phyloP scores from a whole-genome alignment of 2,113 vertebrate species.

The Podarcis muralis region DNA sequence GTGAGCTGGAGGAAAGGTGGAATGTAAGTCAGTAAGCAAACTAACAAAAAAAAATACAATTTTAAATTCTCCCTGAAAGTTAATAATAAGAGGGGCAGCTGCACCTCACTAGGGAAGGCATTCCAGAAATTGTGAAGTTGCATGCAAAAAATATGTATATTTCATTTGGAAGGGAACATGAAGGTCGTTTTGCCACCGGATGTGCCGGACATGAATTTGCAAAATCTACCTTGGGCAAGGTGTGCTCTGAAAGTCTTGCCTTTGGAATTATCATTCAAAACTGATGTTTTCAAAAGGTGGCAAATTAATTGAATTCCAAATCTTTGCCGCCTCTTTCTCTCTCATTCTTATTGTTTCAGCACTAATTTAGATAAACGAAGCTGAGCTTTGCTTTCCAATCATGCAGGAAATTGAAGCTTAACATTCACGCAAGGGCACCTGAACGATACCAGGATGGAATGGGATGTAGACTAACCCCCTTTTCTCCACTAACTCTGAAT shows the following conservation, averaged over 20 bases:
- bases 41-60: too few species aligned
- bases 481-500: too few species aligned
- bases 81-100: too few species aligned
- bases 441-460: background rate
- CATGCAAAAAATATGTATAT: too few species aligned
- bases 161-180: too few species aligned
- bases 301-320: constrained; percentile 5
- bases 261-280: background rate
- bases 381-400: constrained; percentile 9
- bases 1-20: too few species aligned
- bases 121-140: too few species aligned
- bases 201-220: too few species aligned
- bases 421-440: background rate
- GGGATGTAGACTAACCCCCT: background rate
- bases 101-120: too few species aligned
- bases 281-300: background rate
- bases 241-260: background rate
- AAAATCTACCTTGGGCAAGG: background rate
- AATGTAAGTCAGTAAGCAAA: too few species aligned
- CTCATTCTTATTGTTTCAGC: background rate
- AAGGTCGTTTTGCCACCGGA: background rate
- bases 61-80: too few species aligned
- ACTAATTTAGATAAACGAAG: constrained; percentile 13
- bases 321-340: background rate
- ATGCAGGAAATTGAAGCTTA: constrained; percentile 3